Evolutionary conservation across 2,797 vertebrate genomes (phyloP), one percentile per base, ranked within the genome.

Genomic region (Tadarida brasiliensis): DNA sequence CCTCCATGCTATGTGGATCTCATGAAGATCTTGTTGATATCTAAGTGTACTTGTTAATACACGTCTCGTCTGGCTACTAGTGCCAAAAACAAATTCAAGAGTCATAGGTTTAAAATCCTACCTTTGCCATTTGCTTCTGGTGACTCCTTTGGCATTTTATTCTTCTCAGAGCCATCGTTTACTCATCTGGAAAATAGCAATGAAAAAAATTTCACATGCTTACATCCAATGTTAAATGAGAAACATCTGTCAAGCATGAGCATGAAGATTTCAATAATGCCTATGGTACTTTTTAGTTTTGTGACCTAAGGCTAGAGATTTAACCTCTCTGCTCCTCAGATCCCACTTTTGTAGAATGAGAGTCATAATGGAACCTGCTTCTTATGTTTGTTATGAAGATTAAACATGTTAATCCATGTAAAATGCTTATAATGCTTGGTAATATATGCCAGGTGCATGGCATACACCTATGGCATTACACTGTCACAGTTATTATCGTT

Each of bases 311-410:
- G 26, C 16, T 70, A 93, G 39, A 80, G 26, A 78, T 26, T 44
- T 57, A 67, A 78, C 11, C 24, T 91, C 5, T 76, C 49, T 71
- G 3, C 22, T 59, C 17, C 63, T 82, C 20, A 19, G n/a, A 57
- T 95, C 86, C 61, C 2, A 71, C 7, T 93, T 71, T 35, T 24
- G 2, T 28, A 61, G 44, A 68, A 76, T 61, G 7, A 91, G 33
- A 88, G 63, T 87, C 28, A 51, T 81, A 90, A 30, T n/a, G 28
- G 56, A 76, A 39, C 16, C 87, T 54, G 76, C n/a, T 91, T 85
- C 33, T n/a, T 35, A 74, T 65, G 28, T 14, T 61, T 91, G 8
- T 39, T 54, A 28, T 57, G 47, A 59, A 83, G 35, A 47, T 16
- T 51, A 85, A 51, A 92, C 54, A 57, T 65, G 20, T 19, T 51